Evolutionary conservation across 1,140 invertebrate genomes (phyloP).

Genomic region (Fragariocoptes setiger): DNA sequence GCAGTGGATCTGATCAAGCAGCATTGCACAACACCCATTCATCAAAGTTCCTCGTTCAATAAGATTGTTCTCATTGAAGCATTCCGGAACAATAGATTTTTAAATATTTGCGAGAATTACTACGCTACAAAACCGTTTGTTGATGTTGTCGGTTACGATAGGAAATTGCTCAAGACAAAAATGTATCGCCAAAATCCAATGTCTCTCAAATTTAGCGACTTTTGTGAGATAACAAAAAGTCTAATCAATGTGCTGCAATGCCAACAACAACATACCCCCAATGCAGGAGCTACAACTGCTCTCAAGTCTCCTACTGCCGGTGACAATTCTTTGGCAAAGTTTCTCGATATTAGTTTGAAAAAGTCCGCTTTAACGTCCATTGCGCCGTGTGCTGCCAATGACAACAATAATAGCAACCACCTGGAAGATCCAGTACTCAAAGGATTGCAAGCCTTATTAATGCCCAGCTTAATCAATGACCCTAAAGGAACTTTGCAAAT

Average conservation of each 20-base stretch:
- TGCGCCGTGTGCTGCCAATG: too few relatives aligned
- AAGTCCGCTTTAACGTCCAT: too few relatives aligned
- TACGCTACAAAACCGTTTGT: not conserved
- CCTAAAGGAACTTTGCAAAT: not conserved
- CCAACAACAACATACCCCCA: too few relatives aligned
- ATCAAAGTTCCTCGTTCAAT: constrained; percentile 10
- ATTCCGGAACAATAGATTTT: not conserved
- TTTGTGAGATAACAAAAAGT: not conserved
- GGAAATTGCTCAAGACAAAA: not conserved
- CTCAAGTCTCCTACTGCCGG: not conserved
- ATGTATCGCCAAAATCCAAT: not conserved
- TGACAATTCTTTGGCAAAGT: not conserved
- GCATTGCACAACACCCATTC: constrained; percentile 10
- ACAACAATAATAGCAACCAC: not conserved
- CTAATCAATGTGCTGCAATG: not conserved
- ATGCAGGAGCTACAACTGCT: not conserved
- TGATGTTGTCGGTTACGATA: not conserved
- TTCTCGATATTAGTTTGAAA: not conserved
- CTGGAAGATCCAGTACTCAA: not conserved
- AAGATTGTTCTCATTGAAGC: constrained; percentile 10
- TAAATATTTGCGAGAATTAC: not conserved
- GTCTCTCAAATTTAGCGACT: not conserved
- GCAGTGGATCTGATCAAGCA: constrained; percentile 10
- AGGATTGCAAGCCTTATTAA: not conserved
- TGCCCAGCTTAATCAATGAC: constrained; percentile 20